Percentiles rank a stretch among this genome's conserved stretches.
phyloP scores from a whole-genome alignment of 92 coral and sea anemone genomes.

The Palythoa heliodiscus region DNA sequence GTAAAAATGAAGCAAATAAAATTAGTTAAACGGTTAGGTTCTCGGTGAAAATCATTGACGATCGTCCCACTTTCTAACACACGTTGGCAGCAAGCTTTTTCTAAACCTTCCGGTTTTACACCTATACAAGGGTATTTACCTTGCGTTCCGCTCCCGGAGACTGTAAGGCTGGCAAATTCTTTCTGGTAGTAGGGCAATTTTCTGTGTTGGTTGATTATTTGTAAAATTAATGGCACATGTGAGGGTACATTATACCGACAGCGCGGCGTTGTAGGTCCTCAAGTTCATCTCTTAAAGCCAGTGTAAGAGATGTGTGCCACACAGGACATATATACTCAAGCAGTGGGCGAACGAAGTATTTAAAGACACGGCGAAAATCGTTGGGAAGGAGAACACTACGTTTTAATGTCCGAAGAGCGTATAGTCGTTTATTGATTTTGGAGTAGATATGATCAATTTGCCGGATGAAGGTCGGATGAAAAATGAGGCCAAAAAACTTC shows the following conservation, averaged over 20 bases:
- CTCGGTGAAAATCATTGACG: no score
- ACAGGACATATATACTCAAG: constrained; percentile 51
- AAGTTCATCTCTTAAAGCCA: constrained; percentile 36
- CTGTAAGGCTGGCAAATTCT: no score
- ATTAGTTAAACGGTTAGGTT: no score
- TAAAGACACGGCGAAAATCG: constrained; percentile 18
- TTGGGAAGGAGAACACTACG: neutral
- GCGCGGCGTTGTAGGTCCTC: constrained; percentile 40
- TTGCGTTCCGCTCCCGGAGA: no score
- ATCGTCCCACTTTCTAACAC: no score
- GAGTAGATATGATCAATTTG: constrained; percentile 29
- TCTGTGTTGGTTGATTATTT: no score
- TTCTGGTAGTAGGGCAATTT: no score
- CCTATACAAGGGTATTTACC: no score
- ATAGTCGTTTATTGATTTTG: constrained; percentile 37
- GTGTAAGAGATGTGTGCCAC: constrained; percentile 46
- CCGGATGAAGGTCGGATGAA: constrained; percentile 26
- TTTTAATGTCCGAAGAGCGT: constrained; percentile 25
- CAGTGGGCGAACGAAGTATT: constrained; percentile 18
- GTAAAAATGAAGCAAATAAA: no score
- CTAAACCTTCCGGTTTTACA: no score
- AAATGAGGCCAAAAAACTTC: constrained; percentile 6
- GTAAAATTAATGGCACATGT: neutral
- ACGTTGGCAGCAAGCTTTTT: no score
- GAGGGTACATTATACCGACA: neutral